Conservation (phyloP, 2,113 vertebrate species). For the Taxidea taxus region DNA sequence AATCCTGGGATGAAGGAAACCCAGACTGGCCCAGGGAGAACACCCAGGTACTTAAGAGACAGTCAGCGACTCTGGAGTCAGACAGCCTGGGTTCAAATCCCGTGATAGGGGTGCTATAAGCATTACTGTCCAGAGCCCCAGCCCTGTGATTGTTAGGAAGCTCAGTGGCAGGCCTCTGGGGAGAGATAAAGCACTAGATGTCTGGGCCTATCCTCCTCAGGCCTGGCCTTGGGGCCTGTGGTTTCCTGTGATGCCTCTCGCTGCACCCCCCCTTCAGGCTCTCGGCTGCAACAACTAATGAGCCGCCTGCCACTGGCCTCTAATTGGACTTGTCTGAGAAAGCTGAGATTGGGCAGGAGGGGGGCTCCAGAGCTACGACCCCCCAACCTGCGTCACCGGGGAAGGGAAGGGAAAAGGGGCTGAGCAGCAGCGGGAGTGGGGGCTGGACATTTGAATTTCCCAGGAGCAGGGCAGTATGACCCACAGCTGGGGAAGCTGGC, state of each 20-base stretch:
- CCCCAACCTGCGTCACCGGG: not conserved
- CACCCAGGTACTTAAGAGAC: not conserved
- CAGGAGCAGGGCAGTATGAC: not conserved
- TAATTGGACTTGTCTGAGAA: slow-evolving; percentile 68
- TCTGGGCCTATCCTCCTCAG: not conserved
- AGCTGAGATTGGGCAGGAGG: slow-evolving; percentile 4
- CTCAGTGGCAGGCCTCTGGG: not conserved
- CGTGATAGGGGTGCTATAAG: not conserved
- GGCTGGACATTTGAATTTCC: not conserved
- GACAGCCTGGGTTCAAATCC: not conserved
- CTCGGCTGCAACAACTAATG: slow-evolving; percentile 30
- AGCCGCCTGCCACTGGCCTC: slow-evolving; percentile 42
- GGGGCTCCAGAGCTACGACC: not conserved
- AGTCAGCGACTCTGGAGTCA: not conserved
- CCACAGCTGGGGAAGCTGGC: not conserved
- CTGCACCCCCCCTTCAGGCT: not conserved
- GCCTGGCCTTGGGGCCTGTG: not conserved
- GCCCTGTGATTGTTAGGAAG: not conserved
- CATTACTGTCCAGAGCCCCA: not conserved
- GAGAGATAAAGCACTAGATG: not conserved
- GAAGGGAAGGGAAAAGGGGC: not conserved
- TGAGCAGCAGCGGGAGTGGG: not conserved
- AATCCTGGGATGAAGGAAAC: not conserved
- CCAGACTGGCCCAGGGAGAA: not conserved
- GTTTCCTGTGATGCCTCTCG: slow-evolving; percentile 26